Evolutionary conservation across 2,797 vertebrate genomes (phyloP).

Genomic region (Enteromius anoplus): DNA sequence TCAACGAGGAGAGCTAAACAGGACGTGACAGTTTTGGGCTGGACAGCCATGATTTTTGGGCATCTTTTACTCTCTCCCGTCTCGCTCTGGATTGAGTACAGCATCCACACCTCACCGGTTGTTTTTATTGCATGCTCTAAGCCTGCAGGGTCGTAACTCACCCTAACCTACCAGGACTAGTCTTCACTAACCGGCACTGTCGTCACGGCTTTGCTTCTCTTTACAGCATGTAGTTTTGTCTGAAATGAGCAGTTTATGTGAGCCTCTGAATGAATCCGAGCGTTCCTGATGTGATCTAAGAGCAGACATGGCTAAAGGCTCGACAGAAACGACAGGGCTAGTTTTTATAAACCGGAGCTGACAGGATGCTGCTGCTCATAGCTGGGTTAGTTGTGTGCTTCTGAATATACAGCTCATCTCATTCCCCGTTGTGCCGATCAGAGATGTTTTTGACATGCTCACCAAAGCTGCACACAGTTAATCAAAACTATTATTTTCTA

Average conservation of each 20-base stretch:
- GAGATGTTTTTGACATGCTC: background rate
- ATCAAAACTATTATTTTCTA: background rate
- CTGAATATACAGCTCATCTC: background rate
- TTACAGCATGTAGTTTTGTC: background rate
- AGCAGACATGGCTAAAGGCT: slow-evolving; percentile 1
- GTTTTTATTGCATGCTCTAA: background rate
- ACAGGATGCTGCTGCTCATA: background rate
- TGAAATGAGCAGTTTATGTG: background rate
- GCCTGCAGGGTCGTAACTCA: background rate
- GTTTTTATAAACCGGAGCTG: background rate
- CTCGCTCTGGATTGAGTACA: background rate
- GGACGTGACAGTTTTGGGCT: background rate
- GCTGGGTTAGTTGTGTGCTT: background rate
- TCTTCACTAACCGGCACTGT: background rate
- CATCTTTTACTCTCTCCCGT: background rate
- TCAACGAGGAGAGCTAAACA: background rate
- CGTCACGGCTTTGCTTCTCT: background rate
- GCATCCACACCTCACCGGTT: background rate
- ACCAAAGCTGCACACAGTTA: background rate
- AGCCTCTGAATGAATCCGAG: background rate
- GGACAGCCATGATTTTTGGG: background rate
- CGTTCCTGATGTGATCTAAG: background rate
- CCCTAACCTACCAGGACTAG: background rate
- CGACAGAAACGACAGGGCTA: background rate
- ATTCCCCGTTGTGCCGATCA: background rate